Percentiles rank a stretch among this genome's conserved stretches.
phyloP scores from a whole-genome alignment of 1,140 invertebrate genomes.

The Streblospio benedicti region DNA sequence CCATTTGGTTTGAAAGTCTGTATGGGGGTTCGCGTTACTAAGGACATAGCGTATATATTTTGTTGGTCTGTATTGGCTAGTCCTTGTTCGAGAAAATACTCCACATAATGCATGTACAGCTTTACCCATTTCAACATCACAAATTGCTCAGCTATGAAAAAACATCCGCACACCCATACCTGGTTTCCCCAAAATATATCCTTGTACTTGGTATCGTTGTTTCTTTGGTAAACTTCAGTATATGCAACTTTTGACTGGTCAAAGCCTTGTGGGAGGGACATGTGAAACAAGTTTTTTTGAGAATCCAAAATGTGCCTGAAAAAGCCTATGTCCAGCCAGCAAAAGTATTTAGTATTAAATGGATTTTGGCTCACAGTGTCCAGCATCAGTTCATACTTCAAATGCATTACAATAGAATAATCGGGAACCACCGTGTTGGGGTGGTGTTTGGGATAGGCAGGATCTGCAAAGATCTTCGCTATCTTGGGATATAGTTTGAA shows the following conservation, averaged over 20 bases:
- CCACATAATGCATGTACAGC: constrained; percentile 9
- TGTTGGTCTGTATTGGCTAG: constrained; percentile 16
- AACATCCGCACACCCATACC: constrained; percentile 31
- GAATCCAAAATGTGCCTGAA: constrained; percentile 1
- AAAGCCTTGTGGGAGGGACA: constrained; percentile 30
- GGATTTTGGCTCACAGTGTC: background rate
- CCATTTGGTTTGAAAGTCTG: too few species aligned
- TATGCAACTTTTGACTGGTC: constrained; percentile 29
- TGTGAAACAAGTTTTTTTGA: constrained; percentile 18
- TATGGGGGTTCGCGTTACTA: too few species aligned
- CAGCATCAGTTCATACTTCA: constrained; percentile 24
- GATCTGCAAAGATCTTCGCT: constrained; percentile 21
- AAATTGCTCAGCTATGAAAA: constrained; percentile 7
- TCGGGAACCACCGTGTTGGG: constrained; percentile 18
- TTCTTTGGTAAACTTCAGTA: constrained; percentile 23
- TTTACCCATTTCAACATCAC: constrained; percentile 8
- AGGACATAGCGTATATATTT: constrained; percentile 10
- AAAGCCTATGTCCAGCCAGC: constrained; percentile 18
- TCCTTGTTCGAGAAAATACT: background rate
- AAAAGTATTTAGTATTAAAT: constrained; percentile 13
- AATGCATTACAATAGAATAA: constrained; percentile 38
- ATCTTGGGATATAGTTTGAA: constrained; percentile 25
- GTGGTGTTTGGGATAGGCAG: constrained; percentile 29
- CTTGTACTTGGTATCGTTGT: constrained; percentile 13
- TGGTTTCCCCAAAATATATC: constrained; percentile 23